A percentile compares a stretch with the other conserved stretches of the same genome.
These are phyloP conservation scores for Yponomeuta sedellus DNA, from an alignment of 2,888 invertebrate genomes.

Conservation along the genomic window DNA sequence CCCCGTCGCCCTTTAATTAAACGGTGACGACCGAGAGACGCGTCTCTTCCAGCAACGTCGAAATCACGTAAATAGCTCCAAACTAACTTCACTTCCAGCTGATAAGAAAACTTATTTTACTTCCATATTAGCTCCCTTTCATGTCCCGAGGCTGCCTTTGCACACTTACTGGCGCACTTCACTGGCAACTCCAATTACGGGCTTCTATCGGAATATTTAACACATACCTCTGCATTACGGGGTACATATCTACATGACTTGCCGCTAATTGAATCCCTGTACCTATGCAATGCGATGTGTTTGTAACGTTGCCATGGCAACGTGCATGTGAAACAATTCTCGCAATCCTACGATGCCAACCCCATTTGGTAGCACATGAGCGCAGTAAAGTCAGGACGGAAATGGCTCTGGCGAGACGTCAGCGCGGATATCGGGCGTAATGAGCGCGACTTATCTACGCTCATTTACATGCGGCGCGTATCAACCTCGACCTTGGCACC, in stretches of 20 bases:
- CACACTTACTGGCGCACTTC: background rate
- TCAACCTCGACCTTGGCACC: constrained; percentile 69
- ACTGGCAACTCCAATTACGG: background rate
- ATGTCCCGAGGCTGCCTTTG: background rate
- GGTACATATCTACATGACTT: background rate
- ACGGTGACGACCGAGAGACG: constrained; percentile 73
- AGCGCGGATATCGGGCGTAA: constrained; percentile 57
- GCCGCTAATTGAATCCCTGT: constrained; percentile 1
- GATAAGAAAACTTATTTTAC: constrained; percentile 18
- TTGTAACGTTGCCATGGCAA: constrained; percentile 39
- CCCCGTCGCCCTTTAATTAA: constrained; percentile 74
- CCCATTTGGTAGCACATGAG: constrained; percentile 29
- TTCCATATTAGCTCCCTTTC: constrained; percentile 11
- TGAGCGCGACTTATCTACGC: constrained; percentile 66
- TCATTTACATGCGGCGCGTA: constrained; percentile 68
- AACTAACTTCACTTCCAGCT: constrained; percentile 46
- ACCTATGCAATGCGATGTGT: constrained; percentile 3
- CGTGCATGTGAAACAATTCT: constrained; percentile 63
- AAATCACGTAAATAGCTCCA: constrained; percentile 70
- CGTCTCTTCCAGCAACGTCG: constrained; percentile 62
- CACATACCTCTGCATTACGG: background rate
- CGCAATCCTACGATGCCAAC: constrained; percentile 47
- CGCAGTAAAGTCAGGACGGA: constrained; percentile 59
- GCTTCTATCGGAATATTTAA: background rate
- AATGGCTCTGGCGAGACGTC: constrained; percentile 51